These are phyloP conservation scores for Eulemur rufifrons DNA, from an alignment of 2,113 vertebrate species.

Conservation along the genomic window DNA sequence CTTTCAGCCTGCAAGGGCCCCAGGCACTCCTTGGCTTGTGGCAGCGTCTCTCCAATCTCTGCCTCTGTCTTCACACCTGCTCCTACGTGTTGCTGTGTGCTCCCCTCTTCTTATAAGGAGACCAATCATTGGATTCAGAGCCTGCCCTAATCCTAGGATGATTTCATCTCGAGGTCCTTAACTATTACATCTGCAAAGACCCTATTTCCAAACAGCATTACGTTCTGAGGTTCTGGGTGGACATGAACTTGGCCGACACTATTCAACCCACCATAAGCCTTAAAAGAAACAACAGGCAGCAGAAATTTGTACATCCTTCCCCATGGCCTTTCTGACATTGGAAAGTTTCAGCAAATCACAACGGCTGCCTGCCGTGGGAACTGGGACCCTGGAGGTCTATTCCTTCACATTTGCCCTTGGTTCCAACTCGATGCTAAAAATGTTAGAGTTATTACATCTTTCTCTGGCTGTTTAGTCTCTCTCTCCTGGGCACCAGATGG, in stretches of 20 bases:
- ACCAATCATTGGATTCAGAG: not conserved
- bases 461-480: not conserved
- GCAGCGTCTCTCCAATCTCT: not conserved
- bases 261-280: not conserved
- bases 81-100: not conserved
- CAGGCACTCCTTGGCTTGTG: not conserved
- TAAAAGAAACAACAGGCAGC: not conserved
- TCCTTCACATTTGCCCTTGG: not conserved
- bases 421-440: not conserved
- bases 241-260: not conserved
- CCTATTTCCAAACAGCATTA: not conserved
- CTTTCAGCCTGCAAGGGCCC: not conserved
- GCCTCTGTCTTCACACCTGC: not conserved
- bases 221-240: not conserved
- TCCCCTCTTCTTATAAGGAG: not conserved
- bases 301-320: not conserved
- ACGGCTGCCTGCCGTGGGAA: not conserved
- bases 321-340: not conserved
- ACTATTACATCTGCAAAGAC: not conserved
- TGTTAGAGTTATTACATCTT: not conserved
- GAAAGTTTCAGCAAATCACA: not conserved
- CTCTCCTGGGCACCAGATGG: slow-evolving; percentile 38
- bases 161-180: not conserved
- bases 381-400: not conserved
- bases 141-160: not conserved